phyloP scores from a whole-genome alignment of 1,140 invertebrate genomes.

The Drosophila bifasciata region DNA sequence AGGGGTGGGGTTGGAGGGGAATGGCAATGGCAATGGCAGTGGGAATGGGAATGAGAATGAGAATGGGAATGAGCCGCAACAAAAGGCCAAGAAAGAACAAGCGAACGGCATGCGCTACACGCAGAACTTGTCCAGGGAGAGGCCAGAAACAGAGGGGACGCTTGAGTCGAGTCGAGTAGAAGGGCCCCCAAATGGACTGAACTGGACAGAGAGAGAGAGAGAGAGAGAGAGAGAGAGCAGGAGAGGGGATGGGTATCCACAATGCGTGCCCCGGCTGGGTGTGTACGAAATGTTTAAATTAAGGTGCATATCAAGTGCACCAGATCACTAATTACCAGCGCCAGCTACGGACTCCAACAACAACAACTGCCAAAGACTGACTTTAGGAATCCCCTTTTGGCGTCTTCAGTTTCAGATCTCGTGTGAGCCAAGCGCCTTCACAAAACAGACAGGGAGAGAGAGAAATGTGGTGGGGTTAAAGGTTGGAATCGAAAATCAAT shows the following conservation, averaged over 20 bases:
- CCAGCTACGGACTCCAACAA: slow-evolving; percentile 50
- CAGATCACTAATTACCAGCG: slow-evolving; percentile 82
- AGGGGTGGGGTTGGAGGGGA: slow-evolving; percentile 14
- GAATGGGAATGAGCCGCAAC: slow-evolving; percentile 32
- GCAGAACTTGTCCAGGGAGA: slow-evolving; percentile 49
- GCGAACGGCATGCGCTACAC: slow-evolving; percentile 77
- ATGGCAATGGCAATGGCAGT: slow-evolving; percentile 19
- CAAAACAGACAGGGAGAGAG: too few relatives aligned
- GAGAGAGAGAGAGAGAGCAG: not conserved
- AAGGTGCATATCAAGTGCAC: slow-evolving; percentile 81
- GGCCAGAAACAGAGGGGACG: not conserved
- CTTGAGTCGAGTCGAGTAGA: not conserved
- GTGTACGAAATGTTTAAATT: slow-evolving; percentile 83
- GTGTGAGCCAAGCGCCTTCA: slow-evolving; percentile 50
- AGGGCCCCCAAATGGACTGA: slow-evolving; percentile 4
- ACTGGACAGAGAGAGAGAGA: not conserved
- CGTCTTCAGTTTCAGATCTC: slow-evolving; percentile 19
- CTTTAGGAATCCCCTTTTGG: slow-evolving; percentile 18
- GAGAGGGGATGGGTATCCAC: not conserved
- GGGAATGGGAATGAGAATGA: slow-evolving; percentile 23
- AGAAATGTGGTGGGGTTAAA: slow-evolving; percentile 31
- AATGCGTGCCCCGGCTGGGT: slow-evolving; percentile 66
- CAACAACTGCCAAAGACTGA: not conserved
- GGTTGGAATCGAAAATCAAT: slow-evolving; percentile 73
- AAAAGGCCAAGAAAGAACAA: slow-evolving; percentile 51